Base-by-base conservation (phyloP, 1,140 invertebrate genomes). In the Aphelenchoides besseyi region DNA sequence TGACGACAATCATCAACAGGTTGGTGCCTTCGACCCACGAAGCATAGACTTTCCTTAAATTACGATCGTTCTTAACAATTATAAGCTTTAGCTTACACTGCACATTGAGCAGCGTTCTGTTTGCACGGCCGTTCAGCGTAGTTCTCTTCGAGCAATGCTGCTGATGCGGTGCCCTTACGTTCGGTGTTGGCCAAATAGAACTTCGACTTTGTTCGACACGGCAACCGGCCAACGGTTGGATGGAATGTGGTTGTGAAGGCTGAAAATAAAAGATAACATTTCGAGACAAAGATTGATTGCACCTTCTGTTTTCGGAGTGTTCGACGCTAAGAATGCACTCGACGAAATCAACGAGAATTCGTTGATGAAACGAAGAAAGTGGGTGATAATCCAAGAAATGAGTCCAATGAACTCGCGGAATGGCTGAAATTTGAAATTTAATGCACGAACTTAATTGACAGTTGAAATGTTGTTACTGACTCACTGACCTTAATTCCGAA, bases 11-110 rank as follows among this genome's bases (percentile, higher is more conserved):
- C 62, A 83, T 62, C n/a, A 83, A 69, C 12, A 83, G 62, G 72
- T 83, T 83, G 3, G 82, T 83, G 37, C 68, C 53, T 0, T 75
- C 73, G 9, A 83, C 71, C 73, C 82, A 84, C 1, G 81, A 71
- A 9, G 82, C 82, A 63, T 82, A 79, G 9, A 83, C 73, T 41
- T 79, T 81, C 28, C 80, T 82, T 48, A 74, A 82, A 79, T 35
- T 2, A 37, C 18, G 55, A 41, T 41, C 18, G 18, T 59, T 59
- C 55, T 41, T 5, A 59, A 59, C 33, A 48, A 48, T 1, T 16
- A 18, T n/a, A n/a, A 28, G 69, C 53, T 52, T 72, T 68, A 0
- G 68, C 74, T 54, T 72, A 82, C 74, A 84, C 80, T 36, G 81
- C 73, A 72, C 82, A 83, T 66, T 84, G 75, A n/a, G 74, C 75